Base-by-base conservation (phyloP, 2,113 vertebrate genomes). In the Sander lucioperca region DNA sequence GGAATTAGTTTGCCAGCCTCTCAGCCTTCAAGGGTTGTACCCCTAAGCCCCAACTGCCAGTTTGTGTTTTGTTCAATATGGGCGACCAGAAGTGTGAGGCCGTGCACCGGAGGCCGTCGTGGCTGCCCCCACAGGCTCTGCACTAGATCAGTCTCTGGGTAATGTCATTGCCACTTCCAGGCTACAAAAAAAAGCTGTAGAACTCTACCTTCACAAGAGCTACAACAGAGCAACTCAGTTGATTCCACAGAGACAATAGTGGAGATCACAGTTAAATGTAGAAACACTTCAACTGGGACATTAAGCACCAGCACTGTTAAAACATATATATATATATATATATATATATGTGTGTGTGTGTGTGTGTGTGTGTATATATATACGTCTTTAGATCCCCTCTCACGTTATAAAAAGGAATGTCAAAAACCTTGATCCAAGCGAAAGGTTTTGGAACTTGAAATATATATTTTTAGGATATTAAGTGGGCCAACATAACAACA, bases 41-140 rank as follows among this genome's bases (percentile, higher is more conserved):
- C 91, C 89, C 79, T 77, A 90, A 92, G 89, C 82, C 84, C 79
- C 82, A 83, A 88, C 92, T 93, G 93, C 92, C 94, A 95, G 85
- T 87, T 92, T 92, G 79, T 86, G 90, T 94, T 94, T 93, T 79
- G 89, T 86, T 92, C 86, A 90, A 85, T 89, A 75, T 62, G 70
- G 82, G 83, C 80, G 92, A 91, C 87, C 90, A 85, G 87, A 91
- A 89, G 93, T 89, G 85, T 82, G 88, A 82, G 88, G 82, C 89
- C 18, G 64, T 79, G 86, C 68, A 82, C 73, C 68, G 74, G 75
- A 76, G 78, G 80, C 79, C 50, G 62, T 30, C 5, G 61, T 63
- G 77, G 81, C 66, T 76, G 87, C 80, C 86, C 84, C 86, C 77
- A 80, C 67, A 87, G 82, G 81, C 77, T 87, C 87, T 79, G 88